Percentiles rank a stretch among this genome's conserved stretches.
Evolutionary conservation across 2,888 invertebrate species (phyloP).

Genomic region (Tetrapedia diversipes): DNA sequence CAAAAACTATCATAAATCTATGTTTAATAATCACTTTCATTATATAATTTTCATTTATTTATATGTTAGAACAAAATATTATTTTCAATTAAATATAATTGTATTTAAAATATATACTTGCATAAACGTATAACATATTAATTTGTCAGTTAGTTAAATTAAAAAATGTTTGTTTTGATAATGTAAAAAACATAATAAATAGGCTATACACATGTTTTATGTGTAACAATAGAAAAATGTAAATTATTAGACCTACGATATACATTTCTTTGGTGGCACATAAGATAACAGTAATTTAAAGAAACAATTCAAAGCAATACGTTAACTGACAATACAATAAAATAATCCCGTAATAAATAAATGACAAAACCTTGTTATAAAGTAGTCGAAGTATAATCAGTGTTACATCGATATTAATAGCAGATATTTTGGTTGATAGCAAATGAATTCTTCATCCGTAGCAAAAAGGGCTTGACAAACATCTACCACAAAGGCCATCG

Average conservation of each 20-base stretch:
- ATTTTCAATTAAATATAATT: not conserved
- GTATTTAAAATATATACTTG: not conserved
- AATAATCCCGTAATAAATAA: conserved; percentile 45
- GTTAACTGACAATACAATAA: conserved; percentile 36
- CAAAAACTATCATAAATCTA: conserved; percentile 6
- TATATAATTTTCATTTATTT: conserved; percentile 6
- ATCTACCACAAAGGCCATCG: conserved; percentile 38
- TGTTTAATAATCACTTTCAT: conserved; percentile 7
- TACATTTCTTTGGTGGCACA: not conserved
- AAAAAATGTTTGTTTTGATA: conserved; percentile 26
- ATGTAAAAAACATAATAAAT: conserved; percentile 16
- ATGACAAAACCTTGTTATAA: conserved; percentile 45
- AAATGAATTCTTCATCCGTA: conserved; percentile 22
- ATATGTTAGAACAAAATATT: not conserved
- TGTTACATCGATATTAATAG: conserved; percentile 49
- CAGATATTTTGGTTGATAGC: conserved; percentile 37
- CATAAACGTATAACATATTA: not conserved
- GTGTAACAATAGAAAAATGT: not conserved
- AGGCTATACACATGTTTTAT: conserved; percentile 39
- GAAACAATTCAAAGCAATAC: conserved; percentile 6
- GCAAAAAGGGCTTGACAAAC: conserved; percentile 32
- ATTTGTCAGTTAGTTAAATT: conserved; percentile 1
- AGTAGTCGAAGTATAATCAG: conserved; percentile 33
- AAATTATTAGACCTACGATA: not conserved
- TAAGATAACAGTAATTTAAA: conserved; percentile 14